Percentiles rank a stretch among this genome's conserved stretches.
Evolutionary conservation across 2,888 invertebrate genomes (phyloP).

Genomic region (Eristalis tenax): DNA sequence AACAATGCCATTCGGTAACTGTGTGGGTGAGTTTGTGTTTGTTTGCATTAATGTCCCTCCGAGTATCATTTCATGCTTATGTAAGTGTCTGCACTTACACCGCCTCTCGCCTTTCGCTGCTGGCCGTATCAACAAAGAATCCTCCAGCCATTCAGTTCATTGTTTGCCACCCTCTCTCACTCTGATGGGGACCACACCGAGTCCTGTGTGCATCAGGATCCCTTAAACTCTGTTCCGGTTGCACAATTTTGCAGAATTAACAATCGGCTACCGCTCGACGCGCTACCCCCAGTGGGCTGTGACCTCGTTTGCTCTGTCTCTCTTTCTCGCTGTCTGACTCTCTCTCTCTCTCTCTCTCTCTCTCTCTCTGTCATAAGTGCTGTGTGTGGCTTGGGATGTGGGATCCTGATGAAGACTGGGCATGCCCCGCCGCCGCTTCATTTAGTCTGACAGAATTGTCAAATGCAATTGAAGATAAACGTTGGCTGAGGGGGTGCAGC

Average conservation of each 20-base stretch:
- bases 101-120: background rate
- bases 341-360: background rate
- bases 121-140: constrained; percentile 19
- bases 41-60: constrained; percentile 44
- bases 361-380: constrained; percentile 20
- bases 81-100: constrained; percentile 33
- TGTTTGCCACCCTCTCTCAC: background rate
- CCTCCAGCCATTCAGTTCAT: background rate
- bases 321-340: too few relatives aligned
- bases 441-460: constrained; percentile 44
- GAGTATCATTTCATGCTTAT: constrained; percentile 63
- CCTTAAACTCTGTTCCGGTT: constrained; percentile 5
- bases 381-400: background rate
- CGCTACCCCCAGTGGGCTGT: background rate
- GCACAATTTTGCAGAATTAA: constrained; percentile 13
- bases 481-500: background rate
- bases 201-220: background rate
- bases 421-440: constrained; percentile 21
- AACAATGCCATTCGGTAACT: constrained; percentile 40
- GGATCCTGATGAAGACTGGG: constrained; percentile 5
- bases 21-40: constrained; percentile 26
- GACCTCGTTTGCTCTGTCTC: constrained; percentile 27
- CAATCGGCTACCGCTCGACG: background rate
- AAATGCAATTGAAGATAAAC: constrained; percentile 55
- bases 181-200: background rate